A percentile compares a stretch with the other conserved stretches of the same genome.
These are phyloP conservation scores for Protodeltote pygarga DNA, from an alignment of 2,888 invertebrate genomes.

Conservation along the genomic window DNA sequence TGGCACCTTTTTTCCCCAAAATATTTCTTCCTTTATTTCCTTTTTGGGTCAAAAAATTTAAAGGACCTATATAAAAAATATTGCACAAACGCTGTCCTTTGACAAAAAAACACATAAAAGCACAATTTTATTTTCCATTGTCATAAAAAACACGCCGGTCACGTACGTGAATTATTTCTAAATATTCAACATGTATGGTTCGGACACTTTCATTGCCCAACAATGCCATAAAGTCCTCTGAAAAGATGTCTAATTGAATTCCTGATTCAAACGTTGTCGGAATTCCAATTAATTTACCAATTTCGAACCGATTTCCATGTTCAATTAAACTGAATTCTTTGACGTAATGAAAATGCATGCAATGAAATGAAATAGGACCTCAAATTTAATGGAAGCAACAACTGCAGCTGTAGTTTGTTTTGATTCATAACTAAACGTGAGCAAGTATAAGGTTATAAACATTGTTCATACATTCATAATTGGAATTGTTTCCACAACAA, in stretches of 20 bases:
- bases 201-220: not conserved
- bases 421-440: conserved; percentile 24
- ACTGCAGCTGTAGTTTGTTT: conserved; percentile 29
- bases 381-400: conserved; percentile 17
- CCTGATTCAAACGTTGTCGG: conserved; percentile 7
- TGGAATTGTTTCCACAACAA: conserved; percentile 52
- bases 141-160: conserved; percentile 9
- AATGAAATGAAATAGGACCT: conserved; percentile 26
- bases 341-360: conserved; percentile 18
- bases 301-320: conserved; percentile 1
- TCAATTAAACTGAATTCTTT: conserved; percentile 7
- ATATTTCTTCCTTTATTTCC: too few relatives aligned
- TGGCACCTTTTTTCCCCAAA: not conserved
- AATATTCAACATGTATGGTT: conserved; percentile 19
- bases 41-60: too few relatives aligned
- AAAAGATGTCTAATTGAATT: conserved; percentile 39
- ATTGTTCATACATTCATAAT: conserved; percentile 34
- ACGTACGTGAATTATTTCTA: conserved; percentile 12
- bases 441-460: conserved; percentile 24
- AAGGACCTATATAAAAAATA: not conserved
- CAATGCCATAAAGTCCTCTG: conserved; percentile 16
- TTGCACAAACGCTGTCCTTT: not conserved
- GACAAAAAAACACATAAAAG: conserved; percentile 4
- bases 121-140: conserved; percentile 1
- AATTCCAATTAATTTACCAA: conserved; percentile 28